phyloP scores from a whole-genome alignment of 2,888 invertebrate genomes.

The Hyposoter didymator region DNA sequence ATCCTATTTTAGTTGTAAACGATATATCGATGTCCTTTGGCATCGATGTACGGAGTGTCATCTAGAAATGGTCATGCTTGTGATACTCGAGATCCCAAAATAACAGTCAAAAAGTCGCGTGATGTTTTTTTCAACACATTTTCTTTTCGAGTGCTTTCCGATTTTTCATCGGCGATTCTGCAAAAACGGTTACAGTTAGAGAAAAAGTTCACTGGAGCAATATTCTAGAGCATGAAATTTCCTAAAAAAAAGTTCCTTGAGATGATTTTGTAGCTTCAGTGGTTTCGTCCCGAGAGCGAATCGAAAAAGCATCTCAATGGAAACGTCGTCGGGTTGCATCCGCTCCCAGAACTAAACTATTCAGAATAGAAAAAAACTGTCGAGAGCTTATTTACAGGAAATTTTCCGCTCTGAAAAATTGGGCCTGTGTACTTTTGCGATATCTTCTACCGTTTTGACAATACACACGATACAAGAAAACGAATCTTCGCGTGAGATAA shows the following conservation, averaged over 20 bases:
- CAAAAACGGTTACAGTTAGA: neutral
- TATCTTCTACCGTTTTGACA: neutral
- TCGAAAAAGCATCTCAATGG: neutral
- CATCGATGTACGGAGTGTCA: slow-evolving; percentile 6
- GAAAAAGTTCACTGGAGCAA: neutral
- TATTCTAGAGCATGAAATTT: neutral
- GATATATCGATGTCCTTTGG: neutral
- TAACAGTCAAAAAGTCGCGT: too few relatives aligned
- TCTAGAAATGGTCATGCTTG: neutral
- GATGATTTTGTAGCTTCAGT: neutral
- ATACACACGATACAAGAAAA: neutral
- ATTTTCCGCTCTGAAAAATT: neutral
- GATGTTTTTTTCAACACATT: neutral
- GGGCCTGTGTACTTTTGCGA: neutral
- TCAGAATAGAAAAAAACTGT: neutral
- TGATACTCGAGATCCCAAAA: neutral
- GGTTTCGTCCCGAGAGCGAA: neutral
- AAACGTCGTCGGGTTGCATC: neutral
- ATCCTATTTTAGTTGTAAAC: slow-evolving; percentile 57
- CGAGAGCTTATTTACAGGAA: neutral
- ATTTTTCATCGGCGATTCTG: neutral
- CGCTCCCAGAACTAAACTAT: neutral
- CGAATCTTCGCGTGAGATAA: neutral
- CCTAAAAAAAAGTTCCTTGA: neutral
- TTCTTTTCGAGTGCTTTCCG: neutral